phyloP scores from a whole-genome alignment of 2,888 invertebrate species.

The Melipona beecheii region DNA sequence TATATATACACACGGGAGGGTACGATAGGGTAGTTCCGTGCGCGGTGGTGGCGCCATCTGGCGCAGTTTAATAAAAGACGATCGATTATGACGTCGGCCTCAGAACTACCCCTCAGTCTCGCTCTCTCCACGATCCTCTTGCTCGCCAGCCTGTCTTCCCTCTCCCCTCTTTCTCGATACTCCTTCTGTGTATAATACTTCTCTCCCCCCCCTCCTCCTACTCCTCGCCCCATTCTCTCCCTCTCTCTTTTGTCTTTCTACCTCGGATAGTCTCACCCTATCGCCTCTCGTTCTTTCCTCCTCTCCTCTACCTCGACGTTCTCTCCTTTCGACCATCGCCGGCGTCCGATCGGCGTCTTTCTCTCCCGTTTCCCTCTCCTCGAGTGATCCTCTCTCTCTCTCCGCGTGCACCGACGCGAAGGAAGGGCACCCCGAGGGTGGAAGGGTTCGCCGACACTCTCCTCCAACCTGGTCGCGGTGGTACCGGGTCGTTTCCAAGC shows the following conservation, averaged over 20 bases:
- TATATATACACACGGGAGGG: not conserved
- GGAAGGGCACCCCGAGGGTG: conserved; percentile 2
- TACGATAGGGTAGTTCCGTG: conserved; percentile 58
- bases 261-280: not conserved
- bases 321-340: no score
- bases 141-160: conserved; percentile 35
- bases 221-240: not conserved
- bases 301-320: no score
- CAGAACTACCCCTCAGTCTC: conserved; percentile 78
- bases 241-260: not conserved
- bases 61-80: conserved; percentile 84
- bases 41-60: conserved; percentile 80
- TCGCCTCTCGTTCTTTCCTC: no score
- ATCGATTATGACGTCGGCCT: conserved; percentile 84
- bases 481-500: not conserved
- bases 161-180: conserved; percentile 16
- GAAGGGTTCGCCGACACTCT: not conserved
- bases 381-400: not conserved
- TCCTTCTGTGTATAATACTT: conserved; percentile 1
- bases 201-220: not conserved
- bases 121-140: conserved; percentile 55
- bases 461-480: not conserved
- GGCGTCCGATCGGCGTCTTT: no score
- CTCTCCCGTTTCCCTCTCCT: not conserved
- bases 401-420: not conserved